Evolutionary conservation across 2,113 vertebrate genomes (phyloP).

Genomic region (Telmatochromis sp.): DNA sequence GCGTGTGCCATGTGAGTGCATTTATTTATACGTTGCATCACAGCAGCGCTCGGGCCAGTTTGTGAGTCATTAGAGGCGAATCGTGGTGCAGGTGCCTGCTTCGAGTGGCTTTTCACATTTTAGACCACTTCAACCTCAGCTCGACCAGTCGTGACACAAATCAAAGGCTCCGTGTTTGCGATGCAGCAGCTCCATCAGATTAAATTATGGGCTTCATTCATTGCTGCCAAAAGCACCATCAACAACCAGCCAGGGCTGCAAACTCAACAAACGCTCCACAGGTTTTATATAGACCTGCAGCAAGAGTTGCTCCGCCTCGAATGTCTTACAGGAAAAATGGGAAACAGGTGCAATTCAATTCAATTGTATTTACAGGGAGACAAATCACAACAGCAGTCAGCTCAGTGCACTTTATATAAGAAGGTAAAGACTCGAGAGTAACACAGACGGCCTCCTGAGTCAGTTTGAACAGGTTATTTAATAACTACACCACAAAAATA

Average conservation of each 20-base stretch:
- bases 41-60: neutral
- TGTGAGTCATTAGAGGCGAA: neutral
- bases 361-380: neutral
- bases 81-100: neutral
- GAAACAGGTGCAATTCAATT: neutral
- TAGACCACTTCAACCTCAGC: neutral
- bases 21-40: neutral
- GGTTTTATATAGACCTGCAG: neutral
- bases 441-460: fast-evolving
- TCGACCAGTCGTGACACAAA: neutral
- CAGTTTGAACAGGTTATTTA: neutral
- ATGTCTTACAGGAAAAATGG: neutral
- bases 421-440: neutral
- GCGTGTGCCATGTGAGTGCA: neutral
- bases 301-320: neutral
- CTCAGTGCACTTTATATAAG: neutral
- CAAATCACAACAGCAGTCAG: neutral
- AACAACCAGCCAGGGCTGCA: neutral
- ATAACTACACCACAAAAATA: neutral
- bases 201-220: neutral
- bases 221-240: neutral
- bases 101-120: neutral
- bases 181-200: neutral
- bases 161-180: neutral
- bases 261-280: neutral